phyloP scores from a whole-genome alignment of 1,140 invertebrate species.

The Goniozus legneri region DNA sequence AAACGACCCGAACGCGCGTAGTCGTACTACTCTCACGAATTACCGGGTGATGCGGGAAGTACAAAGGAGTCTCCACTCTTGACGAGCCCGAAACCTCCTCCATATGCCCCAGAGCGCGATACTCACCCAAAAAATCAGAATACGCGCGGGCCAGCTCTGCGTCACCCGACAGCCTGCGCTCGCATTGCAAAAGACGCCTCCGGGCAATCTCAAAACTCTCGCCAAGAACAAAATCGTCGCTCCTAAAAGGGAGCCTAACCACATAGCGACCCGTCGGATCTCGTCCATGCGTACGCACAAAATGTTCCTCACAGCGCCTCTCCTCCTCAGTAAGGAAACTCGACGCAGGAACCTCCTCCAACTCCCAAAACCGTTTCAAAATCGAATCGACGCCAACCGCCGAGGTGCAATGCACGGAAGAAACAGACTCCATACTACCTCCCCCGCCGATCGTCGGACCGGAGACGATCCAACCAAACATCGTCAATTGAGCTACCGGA shows the following conservation, averaged over 20 bases:
- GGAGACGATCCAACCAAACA: not conserved
- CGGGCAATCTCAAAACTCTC: not conserved
- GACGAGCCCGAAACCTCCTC: conserved; percentile 1
- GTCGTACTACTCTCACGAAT: conserved; percentile 15
- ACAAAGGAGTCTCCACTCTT: conserved; percentile 11
- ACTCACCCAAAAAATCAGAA: conserved; percentile 19
- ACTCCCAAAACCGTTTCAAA: not conserved
- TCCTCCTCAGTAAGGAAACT: not conserved
- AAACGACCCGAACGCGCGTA: conserved; percentile 32
- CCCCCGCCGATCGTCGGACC: too few species aligned
- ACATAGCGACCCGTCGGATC: not conserved
- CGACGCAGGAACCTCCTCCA: not conserved
- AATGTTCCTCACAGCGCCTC: not conserved
- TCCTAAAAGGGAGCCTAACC: not conserved
- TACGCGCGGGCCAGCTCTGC: not conserved
- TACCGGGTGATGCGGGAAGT: conserved; percentile 30
- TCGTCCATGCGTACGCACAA: not conserved
- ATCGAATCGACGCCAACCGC: not conserved
- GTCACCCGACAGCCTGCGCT: not conserved
- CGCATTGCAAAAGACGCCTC: not conserved
- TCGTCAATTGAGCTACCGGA: not conserved
- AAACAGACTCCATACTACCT: too few species aligned
- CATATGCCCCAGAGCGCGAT: conserved; percentile 23
- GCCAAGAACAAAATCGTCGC: not conserved
- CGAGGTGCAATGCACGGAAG: too few species aligned